These are phyloP conservation scores for Leptobrachium leishanense DNA, from an alignment of 2,113 vertebrate genomes.

Conservation along the genomic window DNA sequence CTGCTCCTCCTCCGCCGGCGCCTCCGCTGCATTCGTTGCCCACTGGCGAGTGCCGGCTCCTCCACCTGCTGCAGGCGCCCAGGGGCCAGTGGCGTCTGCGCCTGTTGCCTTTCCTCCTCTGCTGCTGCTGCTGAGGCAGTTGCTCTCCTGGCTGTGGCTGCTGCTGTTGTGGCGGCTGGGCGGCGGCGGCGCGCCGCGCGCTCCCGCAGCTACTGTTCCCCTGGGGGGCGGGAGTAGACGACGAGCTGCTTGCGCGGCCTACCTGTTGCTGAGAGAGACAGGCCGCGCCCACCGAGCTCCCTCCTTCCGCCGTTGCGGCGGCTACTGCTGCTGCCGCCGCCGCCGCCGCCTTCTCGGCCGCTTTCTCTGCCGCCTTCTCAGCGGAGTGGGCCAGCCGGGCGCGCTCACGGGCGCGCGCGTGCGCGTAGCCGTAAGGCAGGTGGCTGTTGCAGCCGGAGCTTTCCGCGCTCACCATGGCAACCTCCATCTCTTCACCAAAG, in stretches of 20 bases:
- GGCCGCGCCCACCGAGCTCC: slow-evolving; percentile 24
- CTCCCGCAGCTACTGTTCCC: slow-evolving; percentile 70
- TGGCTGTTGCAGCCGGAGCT: slow-evolving; percentile 92
- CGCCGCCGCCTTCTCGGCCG: slow-evolving; percentile 53
- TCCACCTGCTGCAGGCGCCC: slow-evolving; percentile 42
- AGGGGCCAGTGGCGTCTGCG: slow-evolving; percentile 31
- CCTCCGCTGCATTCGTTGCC: slow-evolving; percentile 50
- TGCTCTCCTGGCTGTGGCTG: not conserved
- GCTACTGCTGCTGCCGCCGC: slow-evolving; percentile 68
- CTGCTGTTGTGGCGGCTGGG: not conserved
- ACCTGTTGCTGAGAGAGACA: slow-evolving; percentile 55
- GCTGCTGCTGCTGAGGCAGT: not conserved
- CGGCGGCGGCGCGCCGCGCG: slow-evolving; percentile 54
- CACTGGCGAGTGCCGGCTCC: slow-evolving; percentile 55
- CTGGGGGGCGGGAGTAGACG: slow-evolving; percentile 31
- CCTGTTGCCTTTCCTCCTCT: slow-evolving; percentile 51
- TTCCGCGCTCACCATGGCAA: slow-evolving; percentile 95
- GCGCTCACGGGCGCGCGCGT: slow-evolving; percentile 76
- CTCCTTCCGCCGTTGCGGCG: slow-evolving; percentile 53
- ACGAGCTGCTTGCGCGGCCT: not conserved
- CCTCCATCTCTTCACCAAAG: slow-evolving; percentile 80
- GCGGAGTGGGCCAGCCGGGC: slow-evolving; percentile 77
- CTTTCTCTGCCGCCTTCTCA: slow-evolving; percentile 65
- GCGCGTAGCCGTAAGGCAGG: slow-evolving; percentile 91
- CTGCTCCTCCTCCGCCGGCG: slow-evolving; percentile 21